These are phyloP conservation scores for Neoarius graeffei DNA, from an alignment of 2,113 vertebrate species.

Conservation along the genomic window DNA sequence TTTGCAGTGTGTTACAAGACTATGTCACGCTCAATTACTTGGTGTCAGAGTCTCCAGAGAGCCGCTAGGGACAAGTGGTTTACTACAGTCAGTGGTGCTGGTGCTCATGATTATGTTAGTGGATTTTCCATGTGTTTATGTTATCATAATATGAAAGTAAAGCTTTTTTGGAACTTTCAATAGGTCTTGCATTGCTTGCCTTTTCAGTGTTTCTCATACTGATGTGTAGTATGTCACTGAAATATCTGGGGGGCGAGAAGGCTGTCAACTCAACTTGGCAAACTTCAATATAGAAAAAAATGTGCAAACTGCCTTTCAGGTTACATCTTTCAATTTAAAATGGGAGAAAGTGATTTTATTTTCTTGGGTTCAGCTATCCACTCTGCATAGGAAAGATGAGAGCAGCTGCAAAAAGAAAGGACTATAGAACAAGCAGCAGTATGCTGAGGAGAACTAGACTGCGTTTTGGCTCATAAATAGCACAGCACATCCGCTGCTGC, in stretches of 20 bases:
- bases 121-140: slow-evolving; percentile 30
- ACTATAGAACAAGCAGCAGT: slow-evolving; percentile 26
- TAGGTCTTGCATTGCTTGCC: neutral
- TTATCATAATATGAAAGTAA: slow-evolving; percentile 2
- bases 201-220: neutral
- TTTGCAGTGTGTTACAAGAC: slow-evolving; percentile 51
- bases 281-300: neutral
- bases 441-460: slow-evolving; percentile 35
- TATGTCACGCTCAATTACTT: slow-evolving; percentile 53
- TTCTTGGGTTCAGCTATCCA: neutral
- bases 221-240: neutral
- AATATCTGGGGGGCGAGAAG: neutral
- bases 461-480: slow-evolving; percentile 55
- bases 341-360: neutral
- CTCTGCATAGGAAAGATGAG: neutral
- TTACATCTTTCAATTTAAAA: neutral
- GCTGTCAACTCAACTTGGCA: neutral
- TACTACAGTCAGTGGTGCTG: slow-evolving; percentile 42
- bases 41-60: slow-evolving; percentile 38
- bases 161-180: neutral
- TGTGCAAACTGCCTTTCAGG: neutral
- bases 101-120: slow-evolving; percentile 20
- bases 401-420: neutral
- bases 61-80: slow-evolving; percentile 28
- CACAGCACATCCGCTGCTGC: slow-evolving; percentile 54